Evolutionary conservation across 2,888 invertebrate genomes (phyloP), one percentile per base, ranked within the genome.

Genomic region (Cheilosia soror): DNA sequence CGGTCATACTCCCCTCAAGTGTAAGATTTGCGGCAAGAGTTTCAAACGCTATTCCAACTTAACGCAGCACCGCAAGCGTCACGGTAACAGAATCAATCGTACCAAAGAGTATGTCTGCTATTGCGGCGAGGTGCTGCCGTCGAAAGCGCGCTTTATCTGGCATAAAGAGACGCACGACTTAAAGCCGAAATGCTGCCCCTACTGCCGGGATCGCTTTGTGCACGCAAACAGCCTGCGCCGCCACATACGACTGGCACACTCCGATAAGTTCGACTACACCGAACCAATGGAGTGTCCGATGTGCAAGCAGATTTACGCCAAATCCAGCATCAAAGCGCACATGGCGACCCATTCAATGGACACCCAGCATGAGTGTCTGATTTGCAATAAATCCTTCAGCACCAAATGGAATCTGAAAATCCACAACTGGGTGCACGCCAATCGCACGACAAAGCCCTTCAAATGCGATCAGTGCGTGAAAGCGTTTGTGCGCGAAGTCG

Each of bases 351-450:
- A 97, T 93, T 95, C 94, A 88, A 93, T 90, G 95, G 96, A 87
- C 94, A 95, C 90, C 94, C 96, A 96, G n/a, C 96, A 94, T 93
- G 93, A 95, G 80, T 98, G 98, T 92, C 93, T 95, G 69, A 95
- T 97, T 71, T 97, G 98, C 93, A 96, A 95, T 90, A 97, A 97
- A 91, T 94, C 95, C 37, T 97, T 97, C 93, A 96, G 96, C 88
- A 97, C 97, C 88, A 97, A 97, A 91, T 97, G 97, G 96, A 97
- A 97, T 93, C 93, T 97, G 66, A 96, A 97, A 90, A 94, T 97
- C 88, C 97, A 98, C 93, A 95, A 96, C 88, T 97, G 97, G 97
- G 97, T 96, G 65, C 97, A 98, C 93, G 96, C 96, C 73, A 95
- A 96, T 66, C 95, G 97, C 85, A 95, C 96, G 15, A 94, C 96